Evolutionary conservation across 2,888 invertebrate species (phyloP).

Genomic region (Ormyrus labotus): DNA sequence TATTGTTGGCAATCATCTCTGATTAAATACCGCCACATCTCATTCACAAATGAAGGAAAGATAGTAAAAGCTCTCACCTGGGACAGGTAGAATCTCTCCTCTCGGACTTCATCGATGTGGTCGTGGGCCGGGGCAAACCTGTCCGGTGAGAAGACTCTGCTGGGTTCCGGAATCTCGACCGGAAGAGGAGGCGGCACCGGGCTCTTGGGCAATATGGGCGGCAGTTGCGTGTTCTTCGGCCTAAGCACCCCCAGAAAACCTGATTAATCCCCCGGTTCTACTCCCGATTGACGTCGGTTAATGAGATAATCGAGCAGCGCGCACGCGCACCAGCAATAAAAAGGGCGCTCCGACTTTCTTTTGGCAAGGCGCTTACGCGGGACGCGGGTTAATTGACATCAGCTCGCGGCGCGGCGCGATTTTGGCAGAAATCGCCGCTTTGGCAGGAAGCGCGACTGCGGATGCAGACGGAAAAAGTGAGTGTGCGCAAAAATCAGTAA

Average conservation of each 20-base stretch:
- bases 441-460: neutral
- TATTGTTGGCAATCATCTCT: too few relatives aligned
- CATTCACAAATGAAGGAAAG: too few relatives aligned
- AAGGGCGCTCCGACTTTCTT: neutral
- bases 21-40: too few relatives aligned
- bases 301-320: neutral
- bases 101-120: slow-evolving; percentile 72
- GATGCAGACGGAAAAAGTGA: neutral
- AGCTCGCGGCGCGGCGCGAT: neutral
- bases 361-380: neutral
- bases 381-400: neutral
- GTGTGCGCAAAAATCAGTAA: slow-evolving; percentile 12
- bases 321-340: neutral
- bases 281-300: neutral
- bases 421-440: neutral
- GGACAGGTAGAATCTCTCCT: slow-evolving; percentile 70
- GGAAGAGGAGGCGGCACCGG: slow-evolving; percentile 68
- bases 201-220: slow-evolving; percentile 72
- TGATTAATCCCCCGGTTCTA: neutral
- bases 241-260: slow-evolving; percentile 56
- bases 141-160: slow-evolving; percentile 63
- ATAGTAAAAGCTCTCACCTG: slow-evolving; percentile 65
- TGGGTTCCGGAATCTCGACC: slow-evolving; percentile 63
- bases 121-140: slow-evolving; percentile 66
- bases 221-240: slow-evolving; percentile 64